Base-by-base conservation (phyloP, 2,888 invertebrate genomes). In the Leptinotarsa peninsularis region DNA sequence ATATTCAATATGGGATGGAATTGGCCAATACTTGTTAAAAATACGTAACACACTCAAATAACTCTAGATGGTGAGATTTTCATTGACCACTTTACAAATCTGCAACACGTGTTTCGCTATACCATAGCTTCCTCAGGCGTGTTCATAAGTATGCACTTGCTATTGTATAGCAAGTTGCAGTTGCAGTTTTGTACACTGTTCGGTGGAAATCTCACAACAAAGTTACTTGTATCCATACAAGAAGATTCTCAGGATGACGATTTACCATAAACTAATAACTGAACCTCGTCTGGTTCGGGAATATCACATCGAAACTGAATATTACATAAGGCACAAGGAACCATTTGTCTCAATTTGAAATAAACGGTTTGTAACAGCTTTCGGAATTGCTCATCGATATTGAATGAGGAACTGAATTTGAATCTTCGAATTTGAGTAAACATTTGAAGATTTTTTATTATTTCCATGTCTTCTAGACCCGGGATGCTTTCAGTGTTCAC, bases 341-440 rank as follows among this genome's bases (percentile, higher is more conserved):
- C 93, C 93, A 97, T 93, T 17, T 95, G 91, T 15, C 98, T 91
- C 83, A 98, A 90, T 89, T 98, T 98, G 89, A 97, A 98, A 85
- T 94, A 95, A 68, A 97, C 93, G 78, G 94, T 93, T 90, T 94
- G 92, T 49, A 93, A 86, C 71, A 93, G 89, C 81, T 92, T 90
- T 78, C 90, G 89, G 81, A 91, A 91, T 83, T 91, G 90, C 77
- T 87, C 87, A 74, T 88, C 88, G 73, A 89, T 86, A 78, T 87
- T 86, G 15, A 89, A 88, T 0, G 90, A 88, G 2, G 89, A 88
- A 79, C 89, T 89, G 56, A 93, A 89, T 84, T 93, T 93, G 0
- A 92, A 91, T 56, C 93, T 89, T 90, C 95, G 95, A 23, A 97
- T 92, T 86, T 97, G 96, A 0, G 95, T 93, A 85, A 96, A 96